phyloP scores from a whole-genome alignment of 2,797 vertebrate genomes.

The Enteromius anoplus region DNA sequence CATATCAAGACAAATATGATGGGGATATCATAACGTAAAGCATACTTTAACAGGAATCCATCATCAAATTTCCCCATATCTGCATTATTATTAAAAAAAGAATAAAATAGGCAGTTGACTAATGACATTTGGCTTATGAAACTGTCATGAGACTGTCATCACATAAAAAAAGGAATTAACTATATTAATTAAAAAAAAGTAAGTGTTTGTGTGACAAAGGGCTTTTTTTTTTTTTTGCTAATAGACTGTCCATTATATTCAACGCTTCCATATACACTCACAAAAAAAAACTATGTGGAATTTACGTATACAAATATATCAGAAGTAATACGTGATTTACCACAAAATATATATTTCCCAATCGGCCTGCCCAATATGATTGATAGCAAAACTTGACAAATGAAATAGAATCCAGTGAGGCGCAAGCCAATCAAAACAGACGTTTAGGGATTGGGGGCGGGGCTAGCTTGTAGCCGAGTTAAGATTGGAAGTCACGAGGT shows the following conservation, averaged over 20 bases:
- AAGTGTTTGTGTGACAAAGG: background rate
- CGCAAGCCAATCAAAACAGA: conserved; percentile 4
- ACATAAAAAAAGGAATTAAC: background rate
- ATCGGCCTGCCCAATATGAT: conserved; percentile 12
- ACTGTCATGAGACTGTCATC: background rate
- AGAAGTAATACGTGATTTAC: background rate
- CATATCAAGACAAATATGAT: background rate
- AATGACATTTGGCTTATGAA: background rate
- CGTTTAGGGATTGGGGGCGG: conserved; percentile 41
- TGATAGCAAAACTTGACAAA: conserved; percentile 35
- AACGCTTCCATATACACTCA: too few relatives aligned
- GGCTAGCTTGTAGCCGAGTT: conserved; percentile 22
- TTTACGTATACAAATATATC: background rate
- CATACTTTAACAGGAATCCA: background rate
- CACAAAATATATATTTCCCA: background rate
- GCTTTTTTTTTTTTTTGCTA: background rate
- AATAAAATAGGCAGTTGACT: background rate
- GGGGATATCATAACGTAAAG: background rate
- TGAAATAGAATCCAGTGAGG: background rate
- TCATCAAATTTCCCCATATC: background rate
- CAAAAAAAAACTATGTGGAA: background rate
- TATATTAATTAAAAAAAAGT: background rate
- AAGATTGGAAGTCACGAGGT: conserved; percentile 58
- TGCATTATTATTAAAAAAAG: background rate
- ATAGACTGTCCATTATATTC: background rate